A percentile compares a stretch with the other conserved stretches of the same genome.
phyloP scores from a whole-genome alignment of 2,113 vertebrate species.

The Girardinichthys multiradiatus region DNA sequence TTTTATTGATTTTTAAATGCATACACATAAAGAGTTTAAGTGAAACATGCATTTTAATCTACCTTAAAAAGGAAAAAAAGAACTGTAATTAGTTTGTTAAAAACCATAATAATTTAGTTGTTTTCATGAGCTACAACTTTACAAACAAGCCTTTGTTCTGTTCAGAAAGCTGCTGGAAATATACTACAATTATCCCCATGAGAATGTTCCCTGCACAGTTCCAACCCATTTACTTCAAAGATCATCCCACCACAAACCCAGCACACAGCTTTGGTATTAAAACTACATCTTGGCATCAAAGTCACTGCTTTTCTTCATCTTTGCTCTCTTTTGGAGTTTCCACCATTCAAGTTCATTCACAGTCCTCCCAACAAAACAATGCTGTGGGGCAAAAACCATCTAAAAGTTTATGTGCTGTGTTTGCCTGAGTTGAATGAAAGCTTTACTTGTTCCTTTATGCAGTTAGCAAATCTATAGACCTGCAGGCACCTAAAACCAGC shows the following conservation, averaged over 20 bases:
- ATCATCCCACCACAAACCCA: slow-evolving; percentile 49
- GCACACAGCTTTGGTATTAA: slow-evolving; percentile 44
- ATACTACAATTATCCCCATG: slow-evolving; percentile 53
- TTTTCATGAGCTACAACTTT: slow-evolving; percentile 51
- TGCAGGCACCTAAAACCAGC: slow-evolving; percentile 21
- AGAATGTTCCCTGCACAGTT: slow-evolving; percentile 44
- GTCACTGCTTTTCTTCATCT: slow-evolving; percentile 24
- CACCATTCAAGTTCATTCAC: slow-evolving; percentile 36
- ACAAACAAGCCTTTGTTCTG: slow-evolving; percentile 60
- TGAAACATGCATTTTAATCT: slow-evolving; percentile 23
- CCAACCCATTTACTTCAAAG: slow-evolving; percentile 60
- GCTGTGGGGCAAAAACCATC: slow-evolving; percentile 21
- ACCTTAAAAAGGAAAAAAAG: slow-evolving; percentile 16
- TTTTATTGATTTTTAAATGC: neutral
- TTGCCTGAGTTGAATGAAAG: slow-evolving; percentile 31
- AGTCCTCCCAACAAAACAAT: slow-evolving; percentile 31
- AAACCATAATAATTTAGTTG: slow-evolving; percentile 30
- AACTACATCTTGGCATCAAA: slow-evolving; percentile 39
- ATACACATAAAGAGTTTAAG: neutral
- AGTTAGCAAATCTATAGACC: slow-evolving; percentile 14
- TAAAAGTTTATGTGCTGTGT: slow-evolving; percentile 19
- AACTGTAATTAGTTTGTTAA: slow-evolving; percentile 23
- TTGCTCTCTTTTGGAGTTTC: slow-evolving; percentile 32
- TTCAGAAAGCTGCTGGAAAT: slow-evolving; percentile 54
- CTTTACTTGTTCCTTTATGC: slow-evolving; percentile 25